Conservation (phyloP, 1,140 invertebrate genomes). For the Rhopalosiphum padi region DNA sequence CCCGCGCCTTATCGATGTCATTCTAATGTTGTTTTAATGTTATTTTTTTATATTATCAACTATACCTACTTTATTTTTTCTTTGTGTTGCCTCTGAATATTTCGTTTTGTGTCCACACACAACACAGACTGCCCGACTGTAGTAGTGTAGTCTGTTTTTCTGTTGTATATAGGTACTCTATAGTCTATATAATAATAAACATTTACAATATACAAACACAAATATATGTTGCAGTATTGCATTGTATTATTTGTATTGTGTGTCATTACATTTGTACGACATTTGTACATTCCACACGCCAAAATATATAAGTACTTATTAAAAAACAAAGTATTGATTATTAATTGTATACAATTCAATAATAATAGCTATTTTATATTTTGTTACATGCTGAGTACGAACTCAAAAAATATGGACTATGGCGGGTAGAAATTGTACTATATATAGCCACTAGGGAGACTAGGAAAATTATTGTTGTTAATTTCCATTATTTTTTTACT, state of each 20-base stretch:
- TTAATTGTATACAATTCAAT: not conserved
- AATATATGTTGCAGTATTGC: not conserved
- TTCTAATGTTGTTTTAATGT: conserved; percentile 20
- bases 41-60: not conserved
- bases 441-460: too few species aligned
- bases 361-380: not conserved
- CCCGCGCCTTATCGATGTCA: not conserved
- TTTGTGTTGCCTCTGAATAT: not conserved
- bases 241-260: not conserved
- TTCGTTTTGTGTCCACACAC: not conserved
- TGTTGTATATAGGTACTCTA: not conserved
- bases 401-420: not conserved
- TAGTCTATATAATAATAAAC: not conserved
- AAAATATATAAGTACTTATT: not conserved
- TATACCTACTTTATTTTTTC: not conserved
- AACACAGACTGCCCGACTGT: not conserved
- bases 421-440: not conserved
- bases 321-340: not conserved
- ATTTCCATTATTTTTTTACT: too few species aligned
- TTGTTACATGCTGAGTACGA: not conserved
- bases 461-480: not conserved
- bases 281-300: not conserved
- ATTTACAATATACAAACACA: not conserved
- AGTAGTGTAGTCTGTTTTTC: not conserved
- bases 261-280: too few species aligned